Evolutionary conservation across 2,888 invertebrate species (phyloP), one percentile per base, ranked within the genome.

Genomic region (Plebejus anna): DNA sequence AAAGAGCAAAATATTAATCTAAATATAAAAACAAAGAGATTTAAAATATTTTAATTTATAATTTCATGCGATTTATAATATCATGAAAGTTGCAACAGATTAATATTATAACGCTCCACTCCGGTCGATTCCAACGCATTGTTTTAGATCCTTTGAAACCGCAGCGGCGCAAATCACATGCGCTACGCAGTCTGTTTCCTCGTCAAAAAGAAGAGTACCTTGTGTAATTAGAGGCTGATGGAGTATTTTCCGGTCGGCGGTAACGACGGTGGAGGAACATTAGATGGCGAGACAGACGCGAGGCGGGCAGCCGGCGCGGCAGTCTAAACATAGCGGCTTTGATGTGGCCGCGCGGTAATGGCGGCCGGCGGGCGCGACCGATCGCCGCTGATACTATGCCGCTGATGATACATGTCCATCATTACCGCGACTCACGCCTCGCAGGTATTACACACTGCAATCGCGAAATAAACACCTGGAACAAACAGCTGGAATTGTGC

Each of bases 271-370:
- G 11, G 11, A 66, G 9, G 11, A 28, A 32, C 61, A 66, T 66
- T 66, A 28, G 61, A 59, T 22, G 9, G 22, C n/a, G 7, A 59
- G 22, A 59, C 59, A 59, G 22, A n/a, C 59, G 22, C n/a, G 59
- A 22, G 59, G 59, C 22, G 28, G 61, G 61, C 13, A 22, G 59
- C 22, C 11, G 61, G 61, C 13, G 13, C 4, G 6, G 59, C 59
- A 11, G 32, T 66, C 66, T 66, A 66, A 66, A 66, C 32, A 32
- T 66, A 66, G 66, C 66, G 61, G 66, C 66, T 66, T 66, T 66
- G 66, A 66, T 66, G 66, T 66, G 66, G 32, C 32, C 66, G 32
- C 13, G 4, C 66, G 11, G 13, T 66, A 36, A 66, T 36, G 66
- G 66, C 66, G 32, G 16, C 4, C 13, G 66, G 66, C 66, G 32